phyloP scores from a whole-genome alignment of 2,888 invertebrate species.

The Dysmachus trigonus region DNA sequence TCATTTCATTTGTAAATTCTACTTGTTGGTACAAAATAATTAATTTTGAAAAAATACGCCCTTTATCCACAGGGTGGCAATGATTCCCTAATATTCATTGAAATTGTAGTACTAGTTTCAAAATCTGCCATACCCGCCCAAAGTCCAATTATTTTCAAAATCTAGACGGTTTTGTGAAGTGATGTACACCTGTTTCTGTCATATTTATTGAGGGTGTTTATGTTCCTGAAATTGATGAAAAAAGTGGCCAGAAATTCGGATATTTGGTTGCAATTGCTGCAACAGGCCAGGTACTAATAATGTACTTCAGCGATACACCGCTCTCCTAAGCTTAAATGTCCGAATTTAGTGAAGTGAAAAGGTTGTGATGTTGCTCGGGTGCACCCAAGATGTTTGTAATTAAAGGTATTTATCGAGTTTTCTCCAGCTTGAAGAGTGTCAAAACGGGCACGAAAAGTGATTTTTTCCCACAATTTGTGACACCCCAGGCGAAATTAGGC shows the following conservation, averaged over 20 bases:
- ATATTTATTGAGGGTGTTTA: conserved; percentile 56
- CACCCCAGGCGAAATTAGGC: neutral
- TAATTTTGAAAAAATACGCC: neutral
- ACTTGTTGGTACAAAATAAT: neutral
- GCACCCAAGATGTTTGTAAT: conserved; percentile 53
- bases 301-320: neutral
- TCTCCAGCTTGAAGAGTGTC: neutral
- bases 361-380: conserved; percentile 44
- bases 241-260: conserved; percentile 6
- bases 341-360: conserved; percentile 3
- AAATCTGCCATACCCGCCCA: conserved; percentile 40
- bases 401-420: conserved; percentile 51
- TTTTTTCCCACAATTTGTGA: neutral
- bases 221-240: conserved; percentile 48
- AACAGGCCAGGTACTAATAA: neutral
- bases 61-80: neutral
- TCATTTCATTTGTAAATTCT: too few relatives aligned
- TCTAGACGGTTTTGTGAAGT: conserved; percentile 49
- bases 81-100: neutral
- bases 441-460: neutral
- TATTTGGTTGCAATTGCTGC: neutral
- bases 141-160: neutral
- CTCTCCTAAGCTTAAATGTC: conserved; percentile 4
- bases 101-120: neutral
- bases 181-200: conserved; percentile 57